Evolutionary conservation across 1,140 invertebrate species (phyloP).

Genomic region (Limonius californicus): DNA sequence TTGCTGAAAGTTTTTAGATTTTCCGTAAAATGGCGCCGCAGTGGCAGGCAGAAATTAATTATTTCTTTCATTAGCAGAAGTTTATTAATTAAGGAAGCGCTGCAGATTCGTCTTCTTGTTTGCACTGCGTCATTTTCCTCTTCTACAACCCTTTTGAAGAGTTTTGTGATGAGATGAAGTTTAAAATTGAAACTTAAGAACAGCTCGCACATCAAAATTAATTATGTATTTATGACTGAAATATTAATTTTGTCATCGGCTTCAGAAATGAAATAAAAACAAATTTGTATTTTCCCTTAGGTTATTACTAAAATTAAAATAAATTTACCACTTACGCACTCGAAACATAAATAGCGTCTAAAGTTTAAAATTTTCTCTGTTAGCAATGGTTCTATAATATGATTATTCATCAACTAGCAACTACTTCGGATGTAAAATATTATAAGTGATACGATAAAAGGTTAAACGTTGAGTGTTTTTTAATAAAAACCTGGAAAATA

Average conservation of each 20-base stretch:
- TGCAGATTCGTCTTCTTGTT: constrained; percentile 45
- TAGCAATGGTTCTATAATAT: too few relatives aligned
- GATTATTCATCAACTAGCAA: too few relatives aligned
- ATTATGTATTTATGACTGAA: constrained; percentile 42
- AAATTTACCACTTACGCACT: not conserved
- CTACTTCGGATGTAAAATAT: too few relatives aligned
- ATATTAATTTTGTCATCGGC: constrained; percentile 31
- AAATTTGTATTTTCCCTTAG: constrained; percentile 1
- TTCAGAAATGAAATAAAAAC: not conserved
- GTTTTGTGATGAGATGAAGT: constrained; percentile 41
- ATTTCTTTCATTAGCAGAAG: constrained; percentile 48
- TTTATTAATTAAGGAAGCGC: constrained; percentile 48
- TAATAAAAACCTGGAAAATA: too few relatives aligned
- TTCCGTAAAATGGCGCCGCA: constrained; percentile 34
- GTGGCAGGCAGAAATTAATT: constrained; percentile 46
- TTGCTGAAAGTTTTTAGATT: constrained; percentile 28
- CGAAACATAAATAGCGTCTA: too few relatives aligned
- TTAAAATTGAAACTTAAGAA: constrained; percentile 45
- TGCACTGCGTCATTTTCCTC: constrained; percentile 42
- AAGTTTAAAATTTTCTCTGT: too few relatives aligned
- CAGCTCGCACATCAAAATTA: constrained; percentile 42
- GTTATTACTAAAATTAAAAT: not conserved
- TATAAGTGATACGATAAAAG: too few relatives aligned
- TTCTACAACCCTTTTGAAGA: constrained; percentile 41
- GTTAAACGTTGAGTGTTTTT: too few relatives aligned